A percentile compares a stretch with the other conserved stretches of the same genome.
Conservation (phyloP, 1,140 invertebrate species). For the Parasteatoda tepidariorum region DNA sequence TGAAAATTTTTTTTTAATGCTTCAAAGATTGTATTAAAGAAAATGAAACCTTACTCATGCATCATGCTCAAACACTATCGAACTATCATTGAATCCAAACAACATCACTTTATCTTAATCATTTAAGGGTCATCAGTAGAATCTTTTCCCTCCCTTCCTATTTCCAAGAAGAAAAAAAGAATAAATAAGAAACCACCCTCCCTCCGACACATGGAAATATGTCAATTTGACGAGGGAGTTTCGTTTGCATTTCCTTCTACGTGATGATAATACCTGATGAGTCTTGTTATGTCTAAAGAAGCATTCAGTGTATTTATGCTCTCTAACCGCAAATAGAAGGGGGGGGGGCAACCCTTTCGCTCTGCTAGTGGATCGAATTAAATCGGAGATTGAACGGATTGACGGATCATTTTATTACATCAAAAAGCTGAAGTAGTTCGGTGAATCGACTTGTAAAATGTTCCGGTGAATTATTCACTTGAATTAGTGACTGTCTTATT, state of each 20-base stretch:
- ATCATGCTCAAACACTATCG: neutral
- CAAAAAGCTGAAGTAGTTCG: too few species aligned
- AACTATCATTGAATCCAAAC: neutral
- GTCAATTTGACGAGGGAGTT: conserved; percentile 6
- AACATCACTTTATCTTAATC: conserved; percentile 26
- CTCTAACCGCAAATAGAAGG: neutral
- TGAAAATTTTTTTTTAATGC: too few species aligned
- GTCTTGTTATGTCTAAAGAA: neutral
- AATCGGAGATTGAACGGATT: too few species aligned
- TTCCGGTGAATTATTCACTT: too few species aligned
- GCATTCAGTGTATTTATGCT: neutral
- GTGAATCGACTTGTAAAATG: too few species aligned
- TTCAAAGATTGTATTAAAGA: neutral
- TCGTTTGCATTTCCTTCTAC: conserved; percentile 52
- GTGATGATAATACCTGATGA: conserved; percentile 31
- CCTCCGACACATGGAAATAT: too few species aligned
- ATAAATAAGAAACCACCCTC: conserved; percentile 3
- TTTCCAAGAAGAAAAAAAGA: neutral
- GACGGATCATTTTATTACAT: too few species aligned
- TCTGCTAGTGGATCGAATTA: conserved; percentile 19
- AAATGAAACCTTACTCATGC: neutral
- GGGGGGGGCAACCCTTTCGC: conserved; percentile 49
- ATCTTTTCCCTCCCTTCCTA: neutral
- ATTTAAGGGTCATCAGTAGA: neutral
- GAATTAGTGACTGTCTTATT: too few species aligned